Percentiles rank a stretch among this genome's conserved stretches.
phyloP scores from a whole-genome alignment of 2,888 invertebrate species.

The Tridacna gigas region DNA sequence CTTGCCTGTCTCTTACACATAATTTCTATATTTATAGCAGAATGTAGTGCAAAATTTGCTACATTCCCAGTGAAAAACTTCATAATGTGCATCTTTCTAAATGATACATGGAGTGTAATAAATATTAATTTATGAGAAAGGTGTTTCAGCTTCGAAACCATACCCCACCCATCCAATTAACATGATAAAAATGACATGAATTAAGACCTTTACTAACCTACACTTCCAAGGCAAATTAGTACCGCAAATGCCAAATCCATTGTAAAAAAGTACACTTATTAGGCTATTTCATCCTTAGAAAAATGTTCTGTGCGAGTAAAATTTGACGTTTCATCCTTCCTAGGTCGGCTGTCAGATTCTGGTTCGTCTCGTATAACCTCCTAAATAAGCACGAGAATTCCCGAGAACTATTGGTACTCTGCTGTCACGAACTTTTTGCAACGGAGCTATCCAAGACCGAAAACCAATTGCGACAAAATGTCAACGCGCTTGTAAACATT shows the following conservation, averaged over 20 bases:
- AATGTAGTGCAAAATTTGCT: too few relatives aligned
- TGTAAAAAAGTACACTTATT: not conserved
- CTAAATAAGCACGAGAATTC: slow-evolving; percentile 17
- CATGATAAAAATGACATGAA: not conserved
- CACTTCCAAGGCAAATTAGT: slow-evolving; percentile 31
- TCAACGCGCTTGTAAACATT: slow-evolving; percentile 60
- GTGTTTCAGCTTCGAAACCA: not conserved
- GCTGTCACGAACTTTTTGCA: not conserved
- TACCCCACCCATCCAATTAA: slow-evolving; percentile 48
- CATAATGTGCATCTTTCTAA: too few relatives aligned
- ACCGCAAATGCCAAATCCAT: slow-evolving; percentile 27
- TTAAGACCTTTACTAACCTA: slow-evolving; percentile 31
- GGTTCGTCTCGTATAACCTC: slow-evolving; percentile 26
- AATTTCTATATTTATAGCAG: too few relatives aligned
- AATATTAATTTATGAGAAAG: not conserved
- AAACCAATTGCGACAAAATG: slow-evolving; percentile 56
- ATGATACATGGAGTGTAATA: not conserved
- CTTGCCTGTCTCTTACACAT: too few relatives aligned
- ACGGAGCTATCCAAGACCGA: not conserved
- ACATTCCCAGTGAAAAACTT: too few relatives aligned
- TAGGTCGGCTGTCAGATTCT: slow-evolving; percentile 53
- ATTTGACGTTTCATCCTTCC: not conserved
- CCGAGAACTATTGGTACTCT: slow-evolving; percentile 47
- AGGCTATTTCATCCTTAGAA: slow-evolving; percentile 1
- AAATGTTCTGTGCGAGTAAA: not conserved